Conservation (phyloP, 2,113 vertebrate genomes). For the Saguinus midas region DNA sequence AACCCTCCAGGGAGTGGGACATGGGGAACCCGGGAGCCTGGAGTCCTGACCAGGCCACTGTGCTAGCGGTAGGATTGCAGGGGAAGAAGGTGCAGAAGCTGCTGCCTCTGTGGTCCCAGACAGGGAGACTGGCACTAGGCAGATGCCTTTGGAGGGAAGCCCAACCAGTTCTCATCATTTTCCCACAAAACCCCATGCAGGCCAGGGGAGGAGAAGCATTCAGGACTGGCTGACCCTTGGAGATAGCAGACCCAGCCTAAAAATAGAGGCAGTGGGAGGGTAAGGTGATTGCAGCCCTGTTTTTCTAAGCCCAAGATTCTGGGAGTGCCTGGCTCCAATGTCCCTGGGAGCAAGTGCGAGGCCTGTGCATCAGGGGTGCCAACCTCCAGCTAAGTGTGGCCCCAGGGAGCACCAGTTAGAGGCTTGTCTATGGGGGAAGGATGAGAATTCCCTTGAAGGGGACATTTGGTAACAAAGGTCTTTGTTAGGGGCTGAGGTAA, state of each 20-base stretch:
- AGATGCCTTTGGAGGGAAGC: neutral
- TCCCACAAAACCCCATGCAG: neutral
- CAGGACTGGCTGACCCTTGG: neutral
- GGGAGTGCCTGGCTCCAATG: fast-evolving
- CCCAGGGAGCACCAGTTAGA: neutral
- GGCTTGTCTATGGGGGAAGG: neutral
- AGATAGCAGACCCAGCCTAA: neutral
- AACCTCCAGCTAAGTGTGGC: neutral
- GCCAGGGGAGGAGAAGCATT: neutral
- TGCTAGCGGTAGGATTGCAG: too few species aligned
- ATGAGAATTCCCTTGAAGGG: neutral
- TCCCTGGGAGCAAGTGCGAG: neutral
- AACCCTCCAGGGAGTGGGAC: neutral
- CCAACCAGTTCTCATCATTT: neutral
- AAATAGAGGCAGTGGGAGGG: neutral
- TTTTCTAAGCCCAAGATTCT: neutral
- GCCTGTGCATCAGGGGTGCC: neutral
- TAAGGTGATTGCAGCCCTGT: fast-evolving
- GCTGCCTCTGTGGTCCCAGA: neutral
- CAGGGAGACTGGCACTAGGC: neutral
- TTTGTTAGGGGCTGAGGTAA: neutral
- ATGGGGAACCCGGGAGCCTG: fast-evolving
- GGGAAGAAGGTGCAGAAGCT: neutral
- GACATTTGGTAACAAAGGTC: fast-evolving
- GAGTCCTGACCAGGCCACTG: too few species aligned